Percentiles rank a stretch among this genome's conserved stretches.
These are phyloP conservation scores for Ommatoiulus sabulosus DNA, from an alignment of 2,888 invertebrate species.

Conservation along the genomic window DNA sequence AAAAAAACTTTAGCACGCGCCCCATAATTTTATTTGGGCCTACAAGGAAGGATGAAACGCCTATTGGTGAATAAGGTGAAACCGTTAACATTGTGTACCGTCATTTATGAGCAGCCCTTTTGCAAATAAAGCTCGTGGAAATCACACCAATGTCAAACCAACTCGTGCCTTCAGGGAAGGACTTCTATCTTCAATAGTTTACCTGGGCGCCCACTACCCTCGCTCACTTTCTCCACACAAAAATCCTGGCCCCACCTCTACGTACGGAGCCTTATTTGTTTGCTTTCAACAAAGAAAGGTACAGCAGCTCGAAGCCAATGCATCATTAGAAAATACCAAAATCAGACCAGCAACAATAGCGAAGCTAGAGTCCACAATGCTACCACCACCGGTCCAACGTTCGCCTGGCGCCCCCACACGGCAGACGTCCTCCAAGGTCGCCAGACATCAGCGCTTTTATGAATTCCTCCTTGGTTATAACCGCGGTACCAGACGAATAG, in stretches of 20 bases:
- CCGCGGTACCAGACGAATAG: neutral
- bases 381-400: neutral
- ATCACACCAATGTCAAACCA: neutral
- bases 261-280: constrained; percentile 25
- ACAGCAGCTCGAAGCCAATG: constrained; percentile 4
- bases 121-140: neutral
- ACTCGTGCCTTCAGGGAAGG: neutral
- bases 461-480: neutral
- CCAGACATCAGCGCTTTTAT: neutral
- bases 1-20: too few relatives aligned
- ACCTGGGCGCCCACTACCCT: neutral
- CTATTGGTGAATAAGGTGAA: too few relatives aligned
- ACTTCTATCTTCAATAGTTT: neutral
- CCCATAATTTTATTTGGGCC: too few relatives aligned
- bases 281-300: constrained; percentile 3
- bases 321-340: constrained; percentile 20
- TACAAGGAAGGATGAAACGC: too few relatives aligned
- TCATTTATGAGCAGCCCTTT: neutral
- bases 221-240: neutral
- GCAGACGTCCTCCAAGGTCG: constrained; percentile 16
- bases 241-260: neutral
- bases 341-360: constrained; percentile 13
- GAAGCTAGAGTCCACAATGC: neutral
- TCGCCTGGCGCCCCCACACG: constrained; percentile 34
- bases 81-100: neutral